These are phyloP conservation scores for Chaunax sp. DNA, from an alignment of 2,797 vertebrate species.

Conservation along the genomic window DNA sequence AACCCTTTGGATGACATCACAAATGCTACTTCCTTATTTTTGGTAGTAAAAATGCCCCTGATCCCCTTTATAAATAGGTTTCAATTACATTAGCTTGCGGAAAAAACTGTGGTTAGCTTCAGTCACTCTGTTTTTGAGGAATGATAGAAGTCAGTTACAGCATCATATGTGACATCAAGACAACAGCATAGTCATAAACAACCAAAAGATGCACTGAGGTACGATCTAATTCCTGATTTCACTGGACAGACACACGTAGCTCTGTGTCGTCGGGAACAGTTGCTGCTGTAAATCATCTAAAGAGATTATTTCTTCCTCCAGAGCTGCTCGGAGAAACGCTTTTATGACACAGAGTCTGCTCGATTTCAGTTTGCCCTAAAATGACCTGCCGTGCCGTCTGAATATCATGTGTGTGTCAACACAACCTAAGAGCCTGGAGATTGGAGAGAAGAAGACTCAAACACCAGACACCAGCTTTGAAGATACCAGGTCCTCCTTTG, in stretches of 20 bases:
- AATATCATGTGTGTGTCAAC: constrained; percentile 9
- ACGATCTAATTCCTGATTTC: no score
- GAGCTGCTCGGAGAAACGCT: constrained; percentile 47
- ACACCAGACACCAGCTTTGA: constrained; percentile 21
- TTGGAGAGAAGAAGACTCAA: constrained; percentile 8
- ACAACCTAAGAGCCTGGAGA: constrained; percentile 23
- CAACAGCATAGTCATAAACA: not conserved
- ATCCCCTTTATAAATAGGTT: not conserved
- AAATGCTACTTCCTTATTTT: not conserved
- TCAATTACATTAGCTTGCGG: not conserved
- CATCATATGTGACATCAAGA: not conserved
- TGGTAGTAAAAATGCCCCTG: no score
- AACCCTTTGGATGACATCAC: not conserved
- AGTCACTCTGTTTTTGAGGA: not conserved
- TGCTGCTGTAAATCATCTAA: no score
- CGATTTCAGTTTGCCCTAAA: constrained; percentile 19
- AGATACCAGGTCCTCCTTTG: constrained; percentile 1
- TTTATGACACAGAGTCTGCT: constrained; percentile 22
- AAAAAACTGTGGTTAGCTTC: not conserved
- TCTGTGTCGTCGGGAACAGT: no score
- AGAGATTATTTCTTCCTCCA: constrained; percentile 30
- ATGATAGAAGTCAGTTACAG: not conserved
- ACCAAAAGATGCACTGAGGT: no score
- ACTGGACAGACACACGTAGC: no score
- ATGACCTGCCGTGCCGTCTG: constrained; percentile 4